These are phyloP conservation scores for Amblyteles armatorius DNA, from an alignment of 2,888 invertebrate species.

Conservation along the genomic window DNA sequence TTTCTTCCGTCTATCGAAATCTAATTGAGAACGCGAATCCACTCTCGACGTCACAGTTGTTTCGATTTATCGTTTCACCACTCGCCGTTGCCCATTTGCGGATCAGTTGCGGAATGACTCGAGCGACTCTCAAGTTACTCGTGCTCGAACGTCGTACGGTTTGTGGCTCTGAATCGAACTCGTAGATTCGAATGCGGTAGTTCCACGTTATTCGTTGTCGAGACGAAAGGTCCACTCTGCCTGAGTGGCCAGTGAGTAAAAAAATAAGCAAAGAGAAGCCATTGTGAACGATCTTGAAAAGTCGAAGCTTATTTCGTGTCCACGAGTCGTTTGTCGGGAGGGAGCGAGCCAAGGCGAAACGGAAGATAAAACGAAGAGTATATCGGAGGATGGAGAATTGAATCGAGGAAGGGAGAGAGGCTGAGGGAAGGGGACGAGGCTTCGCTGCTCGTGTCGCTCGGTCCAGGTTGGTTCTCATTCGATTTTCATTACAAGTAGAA, in stretches of 20 bases:
- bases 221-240: constrained; percentile 14
- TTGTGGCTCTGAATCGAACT: constrained; percentile 2
- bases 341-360: constrained; percentile 5
- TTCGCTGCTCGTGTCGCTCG: constrained; percentile 23
- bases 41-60: neutral
- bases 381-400: constrained; percentile 47
- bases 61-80: constrained; percentile 4
- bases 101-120: neutral
- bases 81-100: neutral
- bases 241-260: constrained; percentile 40
- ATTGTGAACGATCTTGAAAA: constrained; percentile 21
- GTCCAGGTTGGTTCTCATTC: constrained; percentile 55
- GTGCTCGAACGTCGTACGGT: neutral
- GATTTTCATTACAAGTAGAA: constrained; percentile 38
- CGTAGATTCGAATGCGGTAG: constrained; percentile 1
- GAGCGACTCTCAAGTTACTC: neutral
- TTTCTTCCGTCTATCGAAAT: neutral
- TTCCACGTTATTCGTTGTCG: constrained; percentile 32
- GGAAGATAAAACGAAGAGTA: constrained; percentile 16
- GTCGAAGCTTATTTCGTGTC: constrained; percentile 13
- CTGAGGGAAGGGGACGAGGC: constrained; percentile 19
- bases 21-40: neutral
- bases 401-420: constrained; percentile 42
- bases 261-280: neutral
- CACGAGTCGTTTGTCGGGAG: constrained; percentile 26